Base-by-base conservation (phyloP, 2,888 invertebrate species). In the Furcula furcula region DNA sequence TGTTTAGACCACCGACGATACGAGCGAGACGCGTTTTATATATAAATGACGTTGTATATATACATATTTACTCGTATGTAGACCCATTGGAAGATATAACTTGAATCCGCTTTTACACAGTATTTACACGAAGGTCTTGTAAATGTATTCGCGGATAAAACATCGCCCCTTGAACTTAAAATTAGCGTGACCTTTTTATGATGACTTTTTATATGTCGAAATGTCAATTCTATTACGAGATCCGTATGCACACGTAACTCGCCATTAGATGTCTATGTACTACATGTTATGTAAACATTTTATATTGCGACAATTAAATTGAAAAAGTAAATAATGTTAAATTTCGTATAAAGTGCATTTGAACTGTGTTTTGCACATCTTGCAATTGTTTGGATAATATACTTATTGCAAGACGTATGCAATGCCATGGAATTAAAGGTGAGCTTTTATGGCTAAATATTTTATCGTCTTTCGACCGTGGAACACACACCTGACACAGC, bases 161-260 rank as follows among this genome's bases (percentile, higher is more conserved):
- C 25, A 23, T 12, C 21, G 55, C 54, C 55, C 66, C 65, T 60
- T 70, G 65, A 69, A 62, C 71, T 66, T 65, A 56, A 45, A 41
- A 41, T 36, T 23, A 36, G 35, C 33, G 29, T 61, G 55, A 61
- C 56, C 57, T 57, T 63, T 61, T 45, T 36, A 43, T 9, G 37
- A 45, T 51, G 43, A 31, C 45, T 46, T 38, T n/a, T 44, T 43
- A 47, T 26, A 34, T 46, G 45, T 46, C 42, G 39, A 57, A 53
- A 60, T 52, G 52, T 40, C 49, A 51, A 47, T 46, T 37, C 39
- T 50, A 39, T 65, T 60, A 54, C 53, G 55, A 58, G 54, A 53
- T 46, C 36, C 21, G 42, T 30, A 33, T 34, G 39, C 22, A 42
- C 48, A 58, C 46, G 55, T 56, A 63, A 51, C 51, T 45, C 15